Percentiles rank a stretch among this genome's conserved stretches.
These are phyloP conservation scores for Dendroctonus valens DNA, from an alignment of 1,140 invertebrate genomes.

Conservation along the genomic window DNA sequence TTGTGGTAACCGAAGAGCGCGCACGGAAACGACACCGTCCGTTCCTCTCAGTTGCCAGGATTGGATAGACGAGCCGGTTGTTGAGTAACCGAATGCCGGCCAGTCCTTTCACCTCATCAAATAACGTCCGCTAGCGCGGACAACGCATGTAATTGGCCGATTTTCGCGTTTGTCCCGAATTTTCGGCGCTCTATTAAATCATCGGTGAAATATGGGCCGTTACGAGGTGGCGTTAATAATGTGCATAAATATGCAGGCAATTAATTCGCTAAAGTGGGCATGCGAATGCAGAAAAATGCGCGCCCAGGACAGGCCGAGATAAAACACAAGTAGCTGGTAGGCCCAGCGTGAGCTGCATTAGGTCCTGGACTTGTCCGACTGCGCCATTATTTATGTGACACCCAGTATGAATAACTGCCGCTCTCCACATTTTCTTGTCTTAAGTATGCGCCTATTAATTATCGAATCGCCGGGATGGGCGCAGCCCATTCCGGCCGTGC, in stretches of 20 bases:
- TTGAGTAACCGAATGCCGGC: too few species aligned
- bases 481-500: not conserved
- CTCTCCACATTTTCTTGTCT: too few species aligned
- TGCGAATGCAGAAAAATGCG: conserved; percentile 4
- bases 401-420: not conserved
- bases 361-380: conserved; percentile 22
- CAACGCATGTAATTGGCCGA: too few species aligned
- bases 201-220: conserved; percentile 15
- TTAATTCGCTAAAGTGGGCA: conserved; percentile 31
- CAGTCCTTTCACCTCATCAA: too few species aligned
- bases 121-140: too few species aligned
- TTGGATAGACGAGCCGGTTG: too few species aligned
- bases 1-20: too few species aligned
- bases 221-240: conserved; percentile 30
- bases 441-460: too few species aligned
- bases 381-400: conserved; percentile 15
- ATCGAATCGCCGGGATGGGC: too few species aligned
- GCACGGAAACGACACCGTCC: too few species aligned
- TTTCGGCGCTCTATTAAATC: conserved; percentile 19
- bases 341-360: conserved; percentile 30
- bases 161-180: not conserved
- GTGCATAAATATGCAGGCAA: conserved; percentile 32
- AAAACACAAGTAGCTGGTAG: conserved; percentile 34
- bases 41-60: too few species aligned
- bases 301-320: conserved; percentile 19